Base-by-base conservation (phyloP, 2,113 vertebrate species). In the Labrus mixtus region DNA sequence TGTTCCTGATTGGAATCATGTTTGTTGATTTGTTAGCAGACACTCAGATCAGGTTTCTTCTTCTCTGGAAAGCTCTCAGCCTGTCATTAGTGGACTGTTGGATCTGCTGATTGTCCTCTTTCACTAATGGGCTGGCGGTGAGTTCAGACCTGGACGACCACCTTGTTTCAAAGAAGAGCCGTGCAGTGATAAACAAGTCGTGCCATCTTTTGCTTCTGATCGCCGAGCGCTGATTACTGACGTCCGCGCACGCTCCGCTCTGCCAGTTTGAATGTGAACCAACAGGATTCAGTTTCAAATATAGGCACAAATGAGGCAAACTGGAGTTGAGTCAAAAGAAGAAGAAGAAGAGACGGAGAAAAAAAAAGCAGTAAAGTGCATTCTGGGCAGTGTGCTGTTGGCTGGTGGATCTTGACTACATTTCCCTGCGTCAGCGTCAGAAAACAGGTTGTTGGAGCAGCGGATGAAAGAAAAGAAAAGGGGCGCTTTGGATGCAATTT, bases 231-330 rank as follows among this genome's bases (percentile, higher is more conserved):
- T 6, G 23, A 53, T 50, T 8, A 9, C 45, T 4, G 20, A 53
- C 8, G 16, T 22, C 43, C 64, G 22, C 3, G 6, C 1, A 2
- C 15, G 6, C 25, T 68, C 5, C 5, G 36, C 15, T 48, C 8
- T 62, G 78, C 78, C 87, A 87, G 79, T 59, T 87, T 86, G 73
- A 68, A 66, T 68, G 22, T 0, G 45, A 64, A 79, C 57, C 87
- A 81, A 62, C 22, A 1, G 10, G 8, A 59, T 55, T 76, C 60
- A 0, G 0, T 81, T 79, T 86, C 64, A 87, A 33, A 33, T 33
- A 33, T 33, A 33, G 51, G 6, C 9, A 3, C 12, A 22, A 23
- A 23, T 0, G 25, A 64, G 37, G 10, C 43, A 20, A 67, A 33
- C 29, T 72, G 80, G 76, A 84, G 67, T 22, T 10, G 15, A 77